These are phyloP conservation scores for Galeruca laticollis DNA, from an alignment of 2,888 invertebrate genomes.

Conservation along the genomic window DNA sequence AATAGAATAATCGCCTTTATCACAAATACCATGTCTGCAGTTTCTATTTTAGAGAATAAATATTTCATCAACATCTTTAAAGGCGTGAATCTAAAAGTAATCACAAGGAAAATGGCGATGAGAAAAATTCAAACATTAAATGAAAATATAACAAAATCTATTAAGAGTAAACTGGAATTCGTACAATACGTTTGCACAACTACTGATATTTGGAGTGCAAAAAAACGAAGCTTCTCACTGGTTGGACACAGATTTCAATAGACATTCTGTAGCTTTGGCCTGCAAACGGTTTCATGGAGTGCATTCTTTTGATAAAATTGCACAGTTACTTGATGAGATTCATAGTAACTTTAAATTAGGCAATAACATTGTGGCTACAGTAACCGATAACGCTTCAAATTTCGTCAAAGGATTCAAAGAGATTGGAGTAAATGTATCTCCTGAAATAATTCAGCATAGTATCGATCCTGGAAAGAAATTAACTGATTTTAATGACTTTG, in stretches of 20 bases:
- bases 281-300: too few species aligned
- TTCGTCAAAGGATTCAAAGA: slow-evolving; percentile 28
- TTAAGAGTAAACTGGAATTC: too few species aligned
- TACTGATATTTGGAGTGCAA: slow-evolving; percentile 16
- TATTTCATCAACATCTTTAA: too few species aligned
- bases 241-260: slow-evolving; percentile 5
- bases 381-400: slow-evolving; percentile 30
- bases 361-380: slow-evolving; percentile 16
- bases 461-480: not conserved
- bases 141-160: too few species aligned
- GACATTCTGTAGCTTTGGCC: slow-evolving; percentile 10
- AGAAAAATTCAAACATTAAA: too few species aligned
- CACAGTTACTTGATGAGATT: too few species aligned
- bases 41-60: too few species aligned
- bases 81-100: too few species aligned
- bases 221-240: slow-evolving; percentile 23
- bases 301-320: too few species aligned
- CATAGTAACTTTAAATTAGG: not conserved
- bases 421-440: slow-evolving; percentile 6
- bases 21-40: too few species aligned
- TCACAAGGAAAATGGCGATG: too few species aligned
- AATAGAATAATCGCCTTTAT: too few species aligned
- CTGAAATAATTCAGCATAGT: slow-evolving; percentile 10
- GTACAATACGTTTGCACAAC: slow-evolving; percentile 20
- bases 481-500: slow-evolving; percentile 11